Conservation (phyloP, 2,888 invertebrate genomes). For the Steinernema carpocapsae region DNA sequence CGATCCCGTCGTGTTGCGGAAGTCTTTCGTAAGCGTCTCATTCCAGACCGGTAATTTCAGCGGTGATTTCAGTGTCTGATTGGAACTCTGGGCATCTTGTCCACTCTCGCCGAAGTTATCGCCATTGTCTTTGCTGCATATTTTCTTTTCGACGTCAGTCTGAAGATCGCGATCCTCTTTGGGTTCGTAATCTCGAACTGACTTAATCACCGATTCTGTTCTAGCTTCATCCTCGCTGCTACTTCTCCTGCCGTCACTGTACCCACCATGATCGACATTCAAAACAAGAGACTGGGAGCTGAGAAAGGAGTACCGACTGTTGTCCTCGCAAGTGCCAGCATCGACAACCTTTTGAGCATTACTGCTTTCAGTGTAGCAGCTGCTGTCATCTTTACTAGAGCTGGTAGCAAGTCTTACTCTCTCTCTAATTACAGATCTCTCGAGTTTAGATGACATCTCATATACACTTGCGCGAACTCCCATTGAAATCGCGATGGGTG, state of each 20-base stretch:
- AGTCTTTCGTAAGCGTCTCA: constrained; percentile 41
- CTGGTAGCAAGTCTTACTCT: constrained; percentile 20
- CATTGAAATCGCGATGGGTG: constrained; percentile 49
- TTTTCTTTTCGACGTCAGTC: constrained; percentile 47
- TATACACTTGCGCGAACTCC: constrained; percentile 50
- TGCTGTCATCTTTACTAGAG: constrained; percentile 31
- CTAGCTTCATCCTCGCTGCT: constrained; percentile 45
- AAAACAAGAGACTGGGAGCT: constrained; percentile 47
- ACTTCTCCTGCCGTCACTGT: constrained; percentile 59
- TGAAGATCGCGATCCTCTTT: constrained; percentile 50
- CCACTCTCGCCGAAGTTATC: constrained; percentile 49
- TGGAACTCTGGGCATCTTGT: constrained; percentile 47
- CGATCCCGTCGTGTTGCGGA: constrained; percentile 43
- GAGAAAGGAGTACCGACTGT: constrained; percentile 56
- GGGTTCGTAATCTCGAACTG: constrained; percentile 39
- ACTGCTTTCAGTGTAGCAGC: constrained; percentile 47
- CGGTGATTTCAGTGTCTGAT: background rate
- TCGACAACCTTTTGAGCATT: constrained; percentile 56
- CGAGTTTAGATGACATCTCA: constrained; percentile 46
- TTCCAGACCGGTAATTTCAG: no score
- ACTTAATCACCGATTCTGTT: background rate
- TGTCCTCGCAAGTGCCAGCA: constrained; percentile 51
- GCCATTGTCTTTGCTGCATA: constrained; percentile 48
- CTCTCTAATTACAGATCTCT: background rate
- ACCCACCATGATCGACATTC: constrained; percentile 52